Evolutionary conservation across 2,888 invertebrate genomes (phyloP).

Genomic region (Bedellia somnulentella): DNA sequence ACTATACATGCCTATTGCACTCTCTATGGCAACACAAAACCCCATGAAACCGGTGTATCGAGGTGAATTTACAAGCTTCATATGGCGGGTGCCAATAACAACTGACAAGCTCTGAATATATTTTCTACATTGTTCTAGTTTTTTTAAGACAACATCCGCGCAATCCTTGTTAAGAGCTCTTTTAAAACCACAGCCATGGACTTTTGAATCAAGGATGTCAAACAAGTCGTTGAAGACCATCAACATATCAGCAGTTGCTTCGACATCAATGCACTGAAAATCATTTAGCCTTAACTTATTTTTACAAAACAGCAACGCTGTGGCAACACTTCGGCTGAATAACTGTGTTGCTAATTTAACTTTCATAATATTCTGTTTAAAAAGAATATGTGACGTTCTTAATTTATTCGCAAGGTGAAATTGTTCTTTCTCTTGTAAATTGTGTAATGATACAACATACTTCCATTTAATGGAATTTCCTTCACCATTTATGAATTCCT

Average conservation of each 20-base stretch:
- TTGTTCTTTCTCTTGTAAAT: not conserved
- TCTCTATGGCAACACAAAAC: not conserved
- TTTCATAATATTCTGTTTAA: too few species aligned
- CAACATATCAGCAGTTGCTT: not conserved
- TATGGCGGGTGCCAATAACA: not conserved
- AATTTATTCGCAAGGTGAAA: too few species aligned
- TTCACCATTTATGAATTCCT: slow-evolving; percentile 4
- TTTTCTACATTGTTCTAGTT: not conserved
- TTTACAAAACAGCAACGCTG: not conserved
- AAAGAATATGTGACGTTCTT: not conserved
- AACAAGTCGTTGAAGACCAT: not conserved
- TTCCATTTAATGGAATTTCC: slow-evolving; percentile 2
- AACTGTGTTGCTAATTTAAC: too few species aligned
- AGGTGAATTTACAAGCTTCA: not conserved
- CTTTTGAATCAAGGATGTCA: not conserved
- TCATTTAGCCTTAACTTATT: not conserved
- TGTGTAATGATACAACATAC: not conserved
- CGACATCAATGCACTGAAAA: not conserved
- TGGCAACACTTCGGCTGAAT: slow-evolving; percentile 7
- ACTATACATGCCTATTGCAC: not conserved
- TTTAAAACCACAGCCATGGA: not conserved
- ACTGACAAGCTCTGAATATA: not conserved
- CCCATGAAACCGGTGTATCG: not conserved
- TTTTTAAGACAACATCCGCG: too few species aligned
- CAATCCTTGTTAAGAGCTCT: not conserved